Evolutionary conservation across 2,888 invertebrate genomes (phyloP), one percentile per base, ranked within the genome.

Genomic region (Hyppa rectilinea): DNA sequence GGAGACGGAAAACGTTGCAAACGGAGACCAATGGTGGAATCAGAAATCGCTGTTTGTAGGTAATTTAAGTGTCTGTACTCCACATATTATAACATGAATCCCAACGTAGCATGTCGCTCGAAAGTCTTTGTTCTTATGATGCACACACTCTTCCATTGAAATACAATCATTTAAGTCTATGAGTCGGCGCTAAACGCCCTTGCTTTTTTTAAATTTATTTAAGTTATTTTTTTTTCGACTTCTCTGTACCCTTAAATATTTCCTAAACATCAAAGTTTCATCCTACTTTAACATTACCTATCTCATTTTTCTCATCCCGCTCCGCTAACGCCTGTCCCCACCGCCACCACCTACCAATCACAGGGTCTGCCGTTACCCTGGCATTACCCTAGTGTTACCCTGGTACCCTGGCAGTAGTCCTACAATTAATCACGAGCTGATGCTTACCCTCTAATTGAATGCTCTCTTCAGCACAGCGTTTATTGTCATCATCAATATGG

Each of bases 401-500:
- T 26, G 59, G 26, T 29, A 14, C 49, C 34, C 49, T 40, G 38
- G 71, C 65, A 79, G 71, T 50, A 77, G 66, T 77, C 71, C 74
- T 56, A 60, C 81, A 59, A 90, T 90, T 87, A 88, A 89, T 88
- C 89, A 88, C 83, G 52, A 66, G 59, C 80, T 76, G 87, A 85
- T 89, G 90, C 87, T 90, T 87, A 89, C 88, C 89, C 88, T 88
- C 85, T 92, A 92, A 93, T 93, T 92, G 93, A 92, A 92, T 87
- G 90, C 91, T 92, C 87, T 80, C 84, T 69, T 56, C 69, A 23
- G 80, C 56, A 77, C 73, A 62, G 66, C 89, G 87, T 87, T 90
- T 88, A 89, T 89, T 87, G 87, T 83, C 80, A 85, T 88, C 91
- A 92, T 90, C 90, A 90, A 91, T 92, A 91, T 79, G 67, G 80